Evolutionary conservation across 2,888 invertebrate genomes (phyloP).

Genomic region (Macrophya alboannulata): DNA sequence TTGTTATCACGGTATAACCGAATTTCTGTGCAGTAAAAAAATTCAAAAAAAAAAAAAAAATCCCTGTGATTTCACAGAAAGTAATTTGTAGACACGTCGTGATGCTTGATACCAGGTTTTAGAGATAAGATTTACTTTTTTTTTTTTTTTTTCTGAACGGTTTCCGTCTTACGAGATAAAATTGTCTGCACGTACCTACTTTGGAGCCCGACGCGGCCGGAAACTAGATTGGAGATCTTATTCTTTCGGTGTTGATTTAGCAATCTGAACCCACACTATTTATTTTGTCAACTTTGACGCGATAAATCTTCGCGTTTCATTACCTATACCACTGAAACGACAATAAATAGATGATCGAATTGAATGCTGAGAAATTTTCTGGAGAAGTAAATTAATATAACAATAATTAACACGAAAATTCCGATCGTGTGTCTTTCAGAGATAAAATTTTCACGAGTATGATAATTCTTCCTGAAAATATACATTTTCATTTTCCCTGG

Average conservation of each 20-base stretch:
- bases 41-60: no score
- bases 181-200: slow-evolving; percentile 52
- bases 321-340: not conserved
- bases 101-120: slow-evolving; percentile 14
- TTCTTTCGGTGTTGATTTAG: slow-evolving; percentile 26
- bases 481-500: not conserved
- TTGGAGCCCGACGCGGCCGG: slow-evolving; percentile 28
- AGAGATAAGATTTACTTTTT: not conserved
- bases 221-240: slow-evolving; percentile 31
- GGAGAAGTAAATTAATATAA: not conserved
- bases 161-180: slow-evolving; percentile 20
- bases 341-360: not conserved
- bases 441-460: slow-evolving; percentile 32
- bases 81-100: not conserved
- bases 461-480: not conserved
- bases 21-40: not conserved
- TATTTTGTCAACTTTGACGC: not conserved
- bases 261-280: not conserved
- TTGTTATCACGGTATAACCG: not conserved
- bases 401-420: slow-evolving; percentile 8
- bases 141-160: not conserved
- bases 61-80: not conserved
- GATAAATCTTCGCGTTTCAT: not conserved
- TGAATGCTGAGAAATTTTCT: not conserved
- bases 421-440: not conserved